Conservation (phyloP, 2,113 vertebrate genomes). For the Bubalus kerabau region DNA sequence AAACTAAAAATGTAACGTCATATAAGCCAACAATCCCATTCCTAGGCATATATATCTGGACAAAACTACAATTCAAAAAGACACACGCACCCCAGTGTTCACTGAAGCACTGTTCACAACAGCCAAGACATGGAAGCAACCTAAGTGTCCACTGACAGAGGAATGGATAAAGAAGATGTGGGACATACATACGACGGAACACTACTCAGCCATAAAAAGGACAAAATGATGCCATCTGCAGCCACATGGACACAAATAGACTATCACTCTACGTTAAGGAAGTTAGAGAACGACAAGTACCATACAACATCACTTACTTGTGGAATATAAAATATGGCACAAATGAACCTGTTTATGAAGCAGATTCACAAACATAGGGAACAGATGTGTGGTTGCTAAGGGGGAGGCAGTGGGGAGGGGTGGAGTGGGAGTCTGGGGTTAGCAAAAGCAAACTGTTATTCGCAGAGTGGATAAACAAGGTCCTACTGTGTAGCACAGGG, state of each 20-base stretch:
- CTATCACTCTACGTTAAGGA: not conserved
- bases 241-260: not conserved
- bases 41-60: not conserved
- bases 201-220: not conserved
- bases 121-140: not conserved
- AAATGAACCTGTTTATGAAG: not conserved
- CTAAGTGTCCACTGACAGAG: not conserved
- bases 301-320: not conserved
- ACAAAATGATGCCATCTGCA: not conserved
- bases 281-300: not conserved
- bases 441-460: not conserved
- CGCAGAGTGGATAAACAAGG: not conserved
- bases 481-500: not conserved
- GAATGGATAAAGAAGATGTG: not conserved
- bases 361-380: not conserved
- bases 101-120: not conserved
- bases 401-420: not conserved
- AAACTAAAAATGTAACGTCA: not conserved
- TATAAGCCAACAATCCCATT: not conserved
- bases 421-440: not conserved
- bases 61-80: not conserved
- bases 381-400: not conserved
- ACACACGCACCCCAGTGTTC: not conserved
- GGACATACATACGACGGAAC: accelerated
- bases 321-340: not conserved